Base-by-base conservation (phyloP, 1,140 invertebrate genomes). In the Ceratosolen solmsi region DNA sequence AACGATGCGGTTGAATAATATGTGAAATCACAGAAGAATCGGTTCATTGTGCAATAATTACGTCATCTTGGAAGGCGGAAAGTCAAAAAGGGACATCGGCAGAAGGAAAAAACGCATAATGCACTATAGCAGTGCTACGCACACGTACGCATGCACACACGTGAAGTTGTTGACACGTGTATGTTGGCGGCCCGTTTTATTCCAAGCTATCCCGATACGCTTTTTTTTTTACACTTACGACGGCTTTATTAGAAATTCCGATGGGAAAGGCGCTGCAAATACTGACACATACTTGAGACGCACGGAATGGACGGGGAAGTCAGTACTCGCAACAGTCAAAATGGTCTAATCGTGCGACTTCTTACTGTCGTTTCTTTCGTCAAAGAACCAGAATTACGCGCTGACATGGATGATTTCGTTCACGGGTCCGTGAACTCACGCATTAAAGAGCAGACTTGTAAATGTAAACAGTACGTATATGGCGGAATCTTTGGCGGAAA, bases 201-300 rank as follows among this genome's bases (percentile, higher is more conserved):
- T 71, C 65, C n/a, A 70, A 85, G 86, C 87, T 89, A 86, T 84
- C 86, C 87, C 88, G 89, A 88, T 85, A 85, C 85, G 78, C 84
- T 78, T 89, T 90, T 90, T 89, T 90, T 90, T 91, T 90, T 90
- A 87, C 86, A 87, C 84, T 83, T 86, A 83, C 86, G 87, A 90
- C 87, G 87, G 85, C 88, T 90, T 91, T 90, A 91, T 91, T 91
- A 89, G 89, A 91, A 91, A 89, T 91, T 91, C 90, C 89, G 87
- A 91, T 91, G 86, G 83, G 80, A 82, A 81, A 82, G 83, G 80
- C 78, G 77, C 83, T 76, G 68, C 58, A 80, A 75, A 73, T 65
- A 87, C 86, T 86, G 86, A 88, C 86, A 88, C 89, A 88, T 86
- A 88, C 86, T 86, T 84, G 87, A 86, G 56, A 83, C 82, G 7